phyloP scores from a whole-genome alignment of 2,888 invertebrate genomes.

The Diplolepis rosae region DNA sequence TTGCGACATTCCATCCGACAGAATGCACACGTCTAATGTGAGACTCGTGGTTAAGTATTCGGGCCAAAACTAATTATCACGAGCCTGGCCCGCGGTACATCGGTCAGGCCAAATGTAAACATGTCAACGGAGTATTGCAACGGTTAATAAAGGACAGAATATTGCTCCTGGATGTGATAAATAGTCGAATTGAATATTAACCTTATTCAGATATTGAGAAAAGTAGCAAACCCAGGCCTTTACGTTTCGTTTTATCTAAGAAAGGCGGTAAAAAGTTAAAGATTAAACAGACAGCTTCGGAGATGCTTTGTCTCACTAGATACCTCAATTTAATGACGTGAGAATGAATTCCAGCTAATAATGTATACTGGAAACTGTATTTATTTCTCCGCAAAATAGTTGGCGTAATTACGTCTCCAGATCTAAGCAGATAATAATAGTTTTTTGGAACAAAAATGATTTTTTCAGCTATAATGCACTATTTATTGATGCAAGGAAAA shows the following conservation, averaged over 20 bases:
- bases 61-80: too few species aligned
- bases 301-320: too few species aligned
- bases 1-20: too few species aligned
- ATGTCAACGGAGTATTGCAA: slow-evolving; percentile 36
- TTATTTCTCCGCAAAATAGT: background rate
- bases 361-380: background rate
- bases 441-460: too few species aligned
- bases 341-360: background rate
- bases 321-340: background rate
- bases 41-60: too few species aligned
- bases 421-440: background rate
- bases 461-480: too few species aligned
- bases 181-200: slow-evolving; percentile 38
- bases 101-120: too few species aligned
- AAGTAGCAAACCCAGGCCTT: background rate
- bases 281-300: background rate
- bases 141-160: slow-evolving; percentile 33
- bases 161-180: slow-evolving; percentile 37
- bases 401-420: background rate
- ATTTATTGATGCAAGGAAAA: too few species aligned
- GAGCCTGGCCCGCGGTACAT: too few species aligned
- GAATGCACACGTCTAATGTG: too few species aligned
- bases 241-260: background rate
- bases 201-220: slow-evolving; percentile 34
- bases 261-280: background rate